Conservation (phyloP, 1,140 invertebrate species). For the Drosophila kurseongensis region DNA sequence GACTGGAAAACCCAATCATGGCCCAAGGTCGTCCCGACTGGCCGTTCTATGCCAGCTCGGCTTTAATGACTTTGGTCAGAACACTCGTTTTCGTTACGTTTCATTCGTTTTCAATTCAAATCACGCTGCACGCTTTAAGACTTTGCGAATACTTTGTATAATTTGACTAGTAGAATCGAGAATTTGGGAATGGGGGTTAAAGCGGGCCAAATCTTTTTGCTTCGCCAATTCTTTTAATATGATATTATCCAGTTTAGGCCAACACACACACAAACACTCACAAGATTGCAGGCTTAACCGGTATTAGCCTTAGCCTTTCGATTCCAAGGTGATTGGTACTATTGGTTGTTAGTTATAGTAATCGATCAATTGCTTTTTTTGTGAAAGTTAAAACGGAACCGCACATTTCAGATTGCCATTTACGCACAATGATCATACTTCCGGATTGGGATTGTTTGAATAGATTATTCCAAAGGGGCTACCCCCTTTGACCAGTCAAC, state of each 20-base stretch:
- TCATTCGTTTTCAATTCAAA: conserved; percentile 41
- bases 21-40: conserved; percentile 67
- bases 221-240: conserved; percentile 33
- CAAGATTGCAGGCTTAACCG: conserved; percentile 27
- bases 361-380: conserved; percentile 50
- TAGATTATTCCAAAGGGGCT: background rate
- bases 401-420: conserved; percentile 30
- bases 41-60: conserved; percentile 69
- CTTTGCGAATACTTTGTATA: conserved; percentile 29
- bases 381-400: conserved; percentile 52
- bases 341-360: conserved; percentile 20
- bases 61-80: conserved; percentile 76
- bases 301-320: conserved; percentile 55
- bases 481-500: background rate
- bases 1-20: conserved; percentile 64
- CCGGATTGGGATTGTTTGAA: conserved; percentile 30
- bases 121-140: conserved; percentile 14
- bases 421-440: conserved; percentile 36
- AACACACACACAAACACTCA: background rate
- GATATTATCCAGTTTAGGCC: conserved; percentile 33
- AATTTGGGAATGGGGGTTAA: conserved; percentile 8
- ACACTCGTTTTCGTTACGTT: conserved; percentile 53
- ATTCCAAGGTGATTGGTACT: conserved; percentile 36
- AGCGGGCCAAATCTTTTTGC: conserved; percentile 23
- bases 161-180: conserved; percentile 43